phyloP scores from a whole-genome alignment of 2,888 invertebrate genomes.

The Limulus polyphemus region DNA sequence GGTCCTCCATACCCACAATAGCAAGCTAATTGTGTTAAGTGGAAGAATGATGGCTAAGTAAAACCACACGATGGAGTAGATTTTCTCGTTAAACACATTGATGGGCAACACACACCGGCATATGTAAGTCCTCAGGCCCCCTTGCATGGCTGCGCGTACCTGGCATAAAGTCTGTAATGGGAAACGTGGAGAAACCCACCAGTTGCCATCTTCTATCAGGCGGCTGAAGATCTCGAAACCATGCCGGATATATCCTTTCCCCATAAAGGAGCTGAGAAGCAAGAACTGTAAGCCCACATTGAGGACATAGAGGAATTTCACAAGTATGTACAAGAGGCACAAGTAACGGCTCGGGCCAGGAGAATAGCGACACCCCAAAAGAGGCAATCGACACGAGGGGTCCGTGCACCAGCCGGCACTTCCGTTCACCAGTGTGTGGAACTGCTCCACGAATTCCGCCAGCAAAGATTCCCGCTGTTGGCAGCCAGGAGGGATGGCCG shows the following conservation, averaged over 20 bases:
- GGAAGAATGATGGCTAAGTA: constrained; percentile 33
- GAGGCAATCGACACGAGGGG: constrained; percentile 25
- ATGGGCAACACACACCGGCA: constrained; percentile 35
- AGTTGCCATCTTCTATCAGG: constrained; percentile 31
- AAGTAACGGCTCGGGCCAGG: constrained; percentile 31
- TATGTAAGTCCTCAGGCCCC: constrained; percentile 32
- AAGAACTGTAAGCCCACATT: constrained; percentile 37
- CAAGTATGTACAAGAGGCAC: constrained; percentile 35
- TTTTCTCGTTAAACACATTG: constrained; percentile 35
- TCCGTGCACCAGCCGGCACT: constrained; percentile 29
- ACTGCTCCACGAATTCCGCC: constrained; percentile 32
- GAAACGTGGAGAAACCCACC: constrained; percentile 37
- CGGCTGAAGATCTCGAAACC: constrained; percentile 31
- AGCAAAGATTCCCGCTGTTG: constrained; percentile 32
- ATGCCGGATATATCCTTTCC: constrained; percentile 31
- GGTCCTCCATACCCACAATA: constrained; percentile 31
- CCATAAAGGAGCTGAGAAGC: constrained; percentile 37
- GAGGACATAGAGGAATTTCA: constrained; percentile 36
- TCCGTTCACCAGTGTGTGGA: constrained; percentile 32
- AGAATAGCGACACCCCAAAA: constrained; percentile 23
- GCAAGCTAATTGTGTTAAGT: constrained; percentile 31
- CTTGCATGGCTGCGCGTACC: constrained; percentile 33
- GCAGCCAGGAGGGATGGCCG: constrained; percentile 31
- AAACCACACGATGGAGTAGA: constrained; percentile 35
- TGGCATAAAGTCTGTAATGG: constrained; percentile 39